These are phyloP conservation scores for Cynoglossus semilaevis DNA, from an alignment of 2,113 vertebrate genomes.

Conservation along the genomic window DNA sequence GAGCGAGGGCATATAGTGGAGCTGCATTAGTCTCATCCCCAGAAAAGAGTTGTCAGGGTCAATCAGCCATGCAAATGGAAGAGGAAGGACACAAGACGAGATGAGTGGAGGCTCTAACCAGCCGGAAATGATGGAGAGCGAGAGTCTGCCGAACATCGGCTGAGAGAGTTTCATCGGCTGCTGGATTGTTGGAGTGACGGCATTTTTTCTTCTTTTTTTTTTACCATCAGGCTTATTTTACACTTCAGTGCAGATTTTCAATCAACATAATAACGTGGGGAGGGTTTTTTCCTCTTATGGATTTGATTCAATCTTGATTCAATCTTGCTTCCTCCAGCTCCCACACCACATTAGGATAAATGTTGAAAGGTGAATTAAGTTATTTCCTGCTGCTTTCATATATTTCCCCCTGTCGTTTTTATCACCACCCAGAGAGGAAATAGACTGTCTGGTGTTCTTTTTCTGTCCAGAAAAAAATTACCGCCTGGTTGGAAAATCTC, in stretches of 20 bases:
- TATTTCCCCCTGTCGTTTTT: not conserved
- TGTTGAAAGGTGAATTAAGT: slow-evolving; percentile 27
- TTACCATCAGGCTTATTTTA: slow-evolving; percentile 28
- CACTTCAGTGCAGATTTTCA: slow-evolving; percentile 41
- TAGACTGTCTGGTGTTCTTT: slow-evolving; percentile 9
- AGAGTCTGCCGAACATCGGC: slow-evolving; percentile 19
- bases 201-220: slow-evolving; percentile 1
- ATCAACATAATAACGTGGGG: slow-evolving; percentile 33
- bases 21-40: slow-evolving; percentile 26
- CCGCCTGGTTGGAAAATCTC: not conserved
- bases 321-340: slow-evolving; percentile 3
- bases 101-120: slow-evolving; percentile 47
- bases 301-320: slow-evolving; percentile 32
- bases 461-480: not conserved
- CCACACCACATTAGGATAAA: slow-evolving; percentile 26
- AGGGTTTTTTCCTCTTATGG: not conserved
- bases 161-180: slow-evolving; percentile 8
- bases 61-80: slow-evolving; percentile 63
- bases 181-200: not conserved
- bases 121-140: slow-evolving; percentile 56
- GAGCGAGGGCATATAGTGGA: not conserved
- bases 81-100: slow-evolving; percentile 51
- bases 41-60: slow-evolving; percentile 58
- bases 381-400: not conserved
- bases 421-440: not conserved